Evolutionary conservation across 2,113 vertebrate genomes (phyloP).

Genomic region (Brachypodius melanocephalos): DNA sequence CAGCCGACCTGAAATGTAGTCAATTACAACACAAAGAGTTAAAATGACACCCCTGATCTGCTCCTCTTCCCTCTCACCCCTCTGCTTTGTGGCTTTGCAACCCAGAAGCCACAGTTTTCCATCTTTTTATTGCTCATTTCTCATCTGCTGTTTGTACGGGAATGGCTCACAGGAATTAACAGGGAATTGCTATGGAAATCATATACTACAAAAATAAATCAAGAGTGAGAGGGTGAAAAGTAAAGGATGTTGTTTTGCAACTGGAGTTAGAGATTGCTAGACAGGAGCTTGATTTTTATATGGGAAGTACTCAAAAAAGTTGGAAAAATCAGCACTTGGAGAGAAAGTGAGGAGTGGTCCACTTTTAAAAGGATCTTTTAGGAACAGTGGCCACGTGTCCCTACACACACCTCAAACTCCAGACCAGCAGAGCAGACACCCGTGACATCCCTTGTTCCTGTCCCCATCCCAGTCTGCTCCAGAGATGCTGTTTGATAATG

Average conservation of each 20-base stretch:
- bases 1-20: conserved; percentile 40
- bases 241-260: background rate
- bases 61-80: background rate
- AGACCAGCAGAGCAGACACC: background rate
- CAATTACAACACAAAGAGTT: conserved; percentile 52
- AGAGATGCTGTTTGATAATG: background rate
- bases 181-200: background rate
- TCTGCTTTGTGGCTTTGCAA: conserved; percentile 2
- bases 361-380: background rate
- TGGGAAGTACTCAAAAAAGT: background rate
- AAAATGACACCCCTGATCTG: conserved; percentile 22
- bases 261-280: background rate
- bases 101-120: background rate
- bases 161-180: background rate
- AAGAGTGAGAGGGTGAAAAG: background rate
- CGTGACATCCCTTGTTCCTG: accelerated
- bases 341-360: background rate
- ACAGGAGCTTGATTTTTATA: background rate
- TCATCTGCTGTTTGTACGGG: background rate
- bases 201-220: background rate
- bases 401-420: background rate
- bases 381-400: background rate
- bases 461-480: background rate
- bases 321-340: background rate
- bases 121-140: background rate